These are phyloP conservation scores for Cloeon dipterum DNA, from an alignment of 2,888 invertebrate genomes.

Conservation along the genomic window DNA sequence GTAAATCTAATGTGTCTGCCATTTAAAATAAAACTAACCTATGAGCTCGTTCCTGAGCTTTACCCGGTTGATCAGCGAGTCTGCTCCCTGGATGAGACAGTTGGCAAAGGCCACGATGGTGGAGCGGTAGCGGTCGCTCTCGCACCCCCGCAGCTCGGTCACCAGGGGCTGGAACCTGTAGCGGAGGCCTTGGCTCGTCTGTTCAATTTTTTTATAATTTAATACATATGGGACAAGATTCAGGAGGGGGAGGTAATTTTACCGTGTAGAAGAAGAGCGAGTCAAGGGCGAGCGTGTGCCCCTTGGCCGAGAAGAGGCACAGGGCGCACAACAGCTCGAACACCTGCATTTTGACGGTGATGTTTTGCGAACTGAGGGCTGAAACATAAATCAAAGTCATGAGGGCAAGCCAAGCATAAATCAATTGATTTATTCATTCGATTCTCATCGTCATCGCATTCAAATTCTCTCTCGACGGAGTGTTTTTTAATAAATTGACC, in stretches of 20 bases:
- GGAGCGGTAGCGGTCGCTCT: slow-evolving; percentile 17
- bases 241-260: too few species aligned
- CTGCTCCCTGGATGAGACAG: slow-evolving; percentile 17
- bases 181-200: slow-evolving; percentile 14
- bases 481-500: too few species aligned
- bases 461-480: too few species aligned
- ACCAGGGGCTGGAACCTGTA: slow-evolving; percentile 18
- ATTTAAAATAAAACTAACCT: too few species aligned
- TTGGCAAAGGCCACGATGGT: slow-evolving; percentile 20
- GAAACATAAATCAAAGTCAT: slow-evolving; percentile 10
- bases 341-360: slow-evolving; percentile 21
- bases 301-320: slow-evolving; percentile 17
- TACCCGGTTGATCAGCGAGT: slow-evolving; percentile 14
- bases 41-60: slow-evolving; percentile 18
- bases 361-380: slow-evolving; percentile 19
- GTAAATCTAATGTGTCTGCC: too few species aligned
- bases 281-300: slow-evolving; percentile 17
- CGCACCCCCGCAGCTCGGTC: slow-evolving; percentile 16
- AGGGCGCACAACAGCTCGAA: slow-evolving; percentile 21
- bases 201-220: too few species aligned
- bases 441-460: too few species aligned
- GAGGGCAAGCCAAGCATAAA: too few species aligned
- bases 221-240: too few species aligned
- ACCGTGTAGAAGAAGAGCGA: slow-evolving; percentile 20
- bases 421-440: too few species aligned